Percentiles rank a stretch among this genome's conserved stretches.
Evolutionary conservation across 2,113 vertebrate species (phyloP).

Genomic region (Chrysochloris asiatica): DNA sequence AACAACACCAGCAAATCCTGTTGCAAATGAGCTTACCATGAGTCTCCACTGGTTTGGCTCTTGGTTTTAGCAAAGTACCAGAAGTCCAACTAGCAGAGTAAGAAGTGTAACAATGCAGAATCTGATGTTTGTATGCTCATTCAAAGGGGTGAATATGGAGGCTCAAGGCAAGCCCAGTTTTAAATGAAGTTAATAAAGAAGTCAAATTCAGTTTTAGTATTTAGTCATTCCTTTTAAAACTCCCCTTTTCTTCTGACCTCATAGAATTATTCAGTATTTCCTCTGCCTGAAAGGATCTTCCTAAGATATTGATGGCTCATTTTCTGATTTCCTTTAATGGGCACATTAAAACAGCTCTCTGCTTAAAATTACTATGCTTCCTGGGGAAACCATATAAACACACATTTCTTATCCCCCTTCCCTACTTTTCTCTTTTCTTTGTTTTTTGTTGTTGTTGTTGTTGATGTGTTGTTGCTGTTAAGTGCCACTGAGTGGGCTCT

Average conservation of each 20-base stretch:
- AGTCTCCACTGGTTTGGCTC: not conserved
- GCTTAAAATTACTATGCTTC: not conserved
- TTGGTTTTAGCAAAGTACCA: not conserved
- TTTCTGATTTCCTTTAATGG: not conserved
- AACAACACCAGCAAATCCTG: too few relatives aligned
- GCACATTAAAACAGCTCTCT: not conserved
- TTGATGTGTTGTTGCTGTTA: too few relatives aligned
- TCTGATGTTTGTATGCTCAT: not conserved
- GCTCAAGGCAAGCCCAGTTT: not conserved
- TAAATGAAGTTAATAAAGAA: not conserved
- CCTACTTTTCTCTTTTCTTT: not conserved
- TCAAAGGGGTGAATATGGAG: not conserved
- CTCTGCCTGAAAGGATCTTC: not conserved
- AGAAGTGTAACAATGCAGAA: not conserved
- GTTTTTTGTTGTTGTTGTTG: too few relatives aligned
- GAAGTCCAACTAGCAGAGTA: not conserved
- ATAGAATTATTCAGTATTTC: not conserved
- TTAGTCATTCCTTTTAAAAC: not conserved
- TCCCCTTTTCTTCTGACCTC: not conserved
- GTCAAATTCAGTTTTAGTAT: not conserved
- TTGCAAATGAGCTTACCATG: not conserved
- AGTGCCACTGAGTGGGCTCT: too few relatives aligned
- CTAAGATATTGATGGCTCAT: not conserved
- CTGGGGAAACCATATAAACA: not conserved
- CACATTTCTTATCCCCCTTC: not conserved